Evolutionary conservation across 2,888 invertebrate genomes (phyloP), one percentile per base, ranked within the genome.

Genomic region (Orthosia incerta): DNA sequence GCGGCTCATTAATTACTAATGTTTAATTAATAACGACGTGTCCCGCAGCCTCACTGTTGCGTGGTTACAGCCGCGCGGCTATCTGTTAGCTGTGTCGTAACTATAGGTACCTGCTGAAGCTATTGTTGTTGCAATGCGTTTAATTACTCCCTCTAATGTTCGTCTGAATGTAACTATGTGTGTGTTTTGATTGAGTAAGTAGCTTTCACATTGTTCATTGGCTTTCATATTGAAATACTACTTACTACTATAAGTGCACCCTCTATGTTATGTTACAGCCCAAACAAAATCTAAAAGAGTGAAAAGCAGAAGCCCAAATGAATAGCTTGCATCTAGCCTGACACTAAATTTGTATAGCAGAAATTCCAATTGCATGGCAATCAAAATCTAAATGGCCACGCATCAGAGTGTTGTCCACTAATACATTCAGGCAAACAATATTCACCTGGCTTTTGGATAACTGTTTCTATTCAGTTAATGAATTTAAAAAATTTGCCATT

Each of bases 1-100:
- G 59, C 61, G 59, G 39, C 69, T 79, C 70, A 56, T 80, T 80
- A 66, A 77, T 83, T 64, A 70, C 69, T 77, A 80, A 80, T 85
- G 71, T 73, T 85, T 70, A 85, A 82, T 76, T 79, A 84, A 80
- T 82, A 26, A 71, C 64, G 51, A 26, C 69, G 45, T 45, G 51
- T 45, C 39, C 39, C 45, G 20, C n/a, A 45, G 48, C 45, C 51
- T 16, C 51, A 50, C 57, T 31, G 56, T 63, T 50, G 61, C 31
- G 56, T n/a, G n/a, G n/a, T n/a, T n/a, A n/a, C 67, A 74, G 62
- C 20, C 51, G n/a, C 51, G 39, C 63, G 60, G 46, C 50, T 69
- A 62, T 59, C 45, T 69, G 3, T 56, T 26, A 53, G 55, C 18
- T 2, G 71, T 74, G 46, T 15, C 26, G 48, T 45, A 60, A 76